Evolutionary conservation across 2,888 invertebrate species (phyloP).

Genomic region (Nomada goodeniana): DNA sequence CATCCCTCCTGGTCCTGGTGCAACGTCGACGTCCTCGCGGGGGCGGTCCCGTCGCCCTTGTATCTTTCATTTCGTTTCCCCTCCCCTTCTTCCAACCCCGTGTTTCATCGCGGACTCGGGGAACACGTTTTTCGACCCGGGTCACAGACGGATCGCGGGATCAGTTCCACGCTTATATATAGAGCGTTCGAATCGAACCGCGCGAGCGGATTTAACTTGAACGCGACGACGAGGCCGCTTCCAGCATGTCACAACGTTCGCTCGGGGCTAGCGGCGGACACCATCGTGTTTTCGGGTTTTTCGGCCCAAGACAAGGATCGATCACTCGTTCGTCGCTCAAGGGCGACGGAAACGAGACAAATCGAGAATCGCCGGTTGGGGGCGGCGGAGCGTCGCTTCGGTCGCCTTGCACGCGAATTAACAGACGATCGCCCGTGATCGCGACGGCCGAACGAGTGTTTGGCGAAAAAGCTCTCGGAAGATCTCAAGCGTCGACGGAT

Average conservation of each 20-base stretch:
- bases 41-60: constrained; percentile 15
- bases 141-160: constrained; percentile 61
- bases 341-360: constrained; percentile 35
- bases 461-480: background rate
- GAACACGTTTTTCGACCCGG: constrained; percentile 53
- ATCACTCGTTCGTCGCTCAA: constrained; percentile 57
- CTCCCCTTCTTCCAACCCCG: background rate
- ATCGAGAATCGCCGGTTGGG: constrained; percentile 23
- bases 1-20: constrained; percentile 7
- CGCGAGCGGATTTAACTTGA: constrained; percentile 63
- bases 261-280: constrained; percentile 52
- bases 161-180: constrained; percentile 61
- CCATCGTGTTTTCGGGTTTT: constrained; percentile 60
- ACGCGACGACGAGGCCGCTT: constrained; percentile 65
- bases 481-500: background rate
- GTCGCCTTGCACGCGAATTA: constrained; percentile 19
- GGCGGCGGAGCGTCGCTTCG: background rate
- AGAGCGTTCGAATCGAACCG: constrained; percentile 62
- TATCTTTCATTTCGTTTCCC: background rate
- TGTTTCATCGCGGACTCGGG: background rate
- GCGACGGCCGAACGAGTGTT: background rate
- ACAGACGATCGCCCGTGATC: constrained; percentile 1
- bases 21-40: constrained; percentile 33
- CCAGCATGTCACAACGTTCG: constrained; percentile 63
- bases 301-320: constrained; percentile 46